A percentile compares a stretch with the other conserved stretches of the same genome.
Conservation (phyloP, 1,140 invertebrate species). For the Aradophagus sp. region DNA sequence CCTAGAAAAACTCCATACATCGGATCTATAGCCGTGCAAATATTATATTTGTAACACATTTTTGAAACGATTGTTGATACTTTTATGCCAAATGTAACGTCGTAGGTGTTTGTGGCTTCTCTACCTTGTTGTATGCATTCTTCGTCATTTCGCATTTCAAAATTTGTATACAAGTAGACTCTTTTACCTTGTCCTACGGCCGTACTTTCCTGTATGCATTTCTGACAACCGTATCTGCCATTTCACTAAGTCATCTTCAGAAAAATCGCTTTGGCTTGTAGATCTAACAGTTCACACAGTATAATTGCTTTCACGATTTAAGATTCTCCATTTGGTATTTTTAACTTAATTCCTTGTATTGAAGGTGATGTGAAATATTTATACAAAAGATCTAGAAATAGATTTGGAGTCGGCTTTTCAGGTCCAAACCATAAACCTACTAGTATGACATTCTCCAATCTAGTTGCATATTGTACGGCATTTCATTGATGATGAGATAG, state of each 20-base stretch:
- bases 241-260: constrained; percentile 31
- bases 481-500: constrained; percentile 18
- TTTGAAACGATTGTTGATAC: constrained; percentile 14
- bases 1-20: constrained; percentile 47
- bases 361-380: constrained; percentile 2
- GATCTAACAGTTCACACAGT: constrained; percentile 19
- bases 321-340: neutral
- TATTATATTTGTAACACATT: constrained; percentile 20
- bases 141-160: constrained; percentile 13
- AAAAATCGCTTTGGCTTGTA: constrained; percentile 16
- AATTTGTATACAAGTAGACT: constrained; percentile 10
- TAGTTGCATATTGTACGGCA: constrained; percentile 25
- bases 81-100: constrained; percentile 24
- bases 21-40: constrained; percentile 21
- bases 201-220: constrained; percentile 2
- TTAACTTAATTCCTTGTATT: constrained; percentile 13
- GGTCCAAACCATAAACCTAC: constrained; percentile 32
- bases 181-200: neutral
- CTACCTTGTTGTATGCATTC: constrained; percentile 1
- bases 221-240: constrained; percentile 16
- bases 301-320: constrained; percentile 18
- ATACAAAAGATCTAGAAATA: constrained; percentile 24
- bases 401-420: constrained; percentile 31
- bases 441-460: constrained; percentile 28
- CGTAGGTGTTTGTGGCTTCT: constrained; percentile 1